Base-by-base conservation (phyloP, 2,888 invertebrate genomes). In the Nezara viridula region DNA sequence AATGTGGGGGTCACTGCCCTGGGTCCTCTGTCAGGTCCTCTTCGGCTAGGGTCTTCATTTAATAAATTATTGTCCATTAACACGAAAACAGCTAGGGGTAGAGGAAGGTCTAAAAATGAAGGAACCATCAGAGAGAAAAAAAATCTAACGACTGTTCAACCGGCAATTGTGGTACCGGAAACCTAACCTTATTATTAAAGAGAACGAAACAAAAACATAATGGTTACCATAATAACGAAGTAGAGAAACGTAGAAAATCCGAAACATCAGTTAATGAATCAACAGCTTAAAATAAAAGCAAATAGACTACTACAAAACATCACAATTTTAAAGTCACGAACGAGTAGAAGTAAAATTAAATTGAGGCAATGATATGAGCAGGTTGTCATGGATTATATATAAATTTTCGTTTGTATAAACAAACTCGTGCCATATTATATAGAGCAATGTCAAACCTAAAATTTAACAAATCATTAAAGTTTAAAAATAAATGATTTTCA, bases 1-100 rank as follows among this genome's bases (percentile, higher is more conserved):
- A 81, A 81, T 81, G 81, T 81, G 81, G 44, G 44, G 81, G 81
- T 81, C 81, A 81, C 24, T 81, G 81, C 44, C 81, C 81, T 81
- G n/a, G 14, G 44, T 24, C 44, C 44, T 81, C n/a, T 44, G 12
- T n/a, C n/a, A n/a, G 21, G 27, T 27, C 14, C 44, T 44, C 44
- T 9, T 40, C 77, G 14, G 14, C 60, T 9, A 19, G 21, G 60
- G 60, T 60, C 14, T 27, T 73, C 37, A 73, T 73, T 32, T 73
- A 7, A 73, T 32, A 73, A 73, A 73, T 73, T 37, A 73, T 73
- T 73, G 66, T 37, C 37, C 37, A 73, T 73, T 37, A 73, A 73
- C 60, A 60, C 10, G 27, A 60, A 27, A 60, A 60, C 37, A 73
- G 32, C 32, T 7, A 21, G 9, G 9, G 66, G n/a, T 19, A 73